Conservation (phyloP, 2,113 vertebrate species). For the Cavia aperea region DNA sequence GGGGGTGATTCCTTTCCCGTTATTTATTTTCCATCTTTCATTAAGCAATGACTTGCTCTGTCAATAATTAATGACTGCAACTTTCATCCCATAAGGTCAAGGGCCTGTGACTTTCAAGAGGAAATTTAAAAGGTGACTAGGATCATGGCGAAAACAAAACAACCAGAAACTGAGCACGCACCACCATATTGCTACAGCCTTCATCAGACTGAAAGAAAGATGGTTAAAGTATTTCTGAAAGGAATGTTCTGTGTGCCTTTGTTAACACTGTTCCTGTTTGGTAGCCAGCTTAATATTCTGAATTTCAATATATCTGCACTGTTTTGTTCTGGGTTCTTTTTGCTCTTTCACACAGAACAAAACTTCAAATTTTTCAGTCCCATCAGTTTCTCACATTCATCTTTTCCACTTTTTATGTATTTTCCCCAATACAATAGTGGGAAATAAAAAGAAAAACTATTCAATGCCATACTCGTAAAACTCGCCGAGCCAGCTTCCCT, state of each 20-base stretch:
- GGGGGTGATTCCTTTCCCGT: neutral
- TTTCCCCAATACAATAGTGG: constrained; percentile 34
- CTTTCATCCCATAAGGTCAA: constrained; percentile 2
- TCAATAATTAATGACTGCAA: neutral
- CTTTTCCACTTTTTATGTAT: constrained; percentile 14
- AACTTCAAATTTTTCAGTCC: neutral
- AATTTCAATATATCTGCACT: neutral
- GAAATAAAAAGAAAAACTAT: constrained; percentile 32
- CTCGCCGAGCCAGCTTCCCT: neutral
- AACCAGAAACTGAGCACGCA: too few species aligned
- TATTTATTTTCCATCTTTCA: constrained; percentile 9
- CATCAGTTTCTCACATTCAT: constrained; percentile 20
- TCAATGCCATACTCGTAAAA: neutral
- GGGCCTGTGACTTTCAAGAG: neutral
- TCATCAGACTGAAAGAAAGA: neutral
- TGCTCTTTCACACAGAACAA: neutral
- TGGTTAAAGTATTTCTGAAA: neutral
- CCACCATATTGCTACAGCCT: neutral
- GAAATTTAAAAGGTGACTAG: neutral
- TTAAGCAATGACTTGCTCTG: neutral
- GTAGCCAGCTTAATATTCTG: neutral
- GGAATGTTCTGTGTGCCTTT: neutral
- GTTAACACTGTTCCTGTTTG: neutral
- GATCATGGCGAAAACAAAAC: neutral
- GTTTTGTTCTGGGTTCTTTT: neutral